phyloP scores from a whole-genome alignment of 2,797 vertebrate species.

The Pygocentrus nattereri region DNA sequence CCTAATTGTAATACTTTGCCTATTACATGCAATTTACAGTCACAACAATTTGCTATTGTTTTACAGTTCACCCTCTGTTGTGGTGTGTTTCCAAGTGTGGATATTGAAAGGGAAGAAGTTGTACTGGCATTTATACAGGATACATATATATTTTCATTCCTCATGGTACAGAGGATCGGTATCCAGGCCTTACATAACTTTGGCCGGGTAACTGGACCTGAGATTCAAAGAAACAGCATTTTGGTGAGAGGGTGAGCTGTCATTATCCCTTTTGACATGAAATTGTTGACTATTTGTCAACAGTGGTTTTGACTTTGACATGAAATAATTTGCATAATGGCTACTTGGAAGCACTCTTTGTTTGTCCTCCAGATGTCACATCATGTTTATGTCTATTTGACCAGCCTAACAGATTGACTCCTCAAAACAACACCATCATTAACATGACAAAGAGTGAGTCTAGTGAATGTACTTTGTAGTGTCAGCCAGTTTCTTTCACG shows the following conservation, averaged over 20 bases:
- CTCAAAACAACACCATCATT: conserved; percentile 3
- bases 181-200: neutral
- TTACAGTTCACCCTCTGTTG: neutral
- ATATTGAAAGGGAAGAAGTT: neutral
- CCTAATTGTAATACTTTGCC: neutral
- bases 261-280: neutral
- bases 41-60: neutral
- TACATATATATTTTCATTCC: neutral
- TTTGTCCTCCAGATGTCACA: neutral
- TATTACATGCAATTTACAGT: neutral
- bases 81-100: neutral
- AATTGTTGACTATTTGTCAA: neutral
- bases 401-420: conserved; percentile 4
- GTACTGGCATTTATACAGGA: neutral
- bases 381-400: conserved; percentile 8
- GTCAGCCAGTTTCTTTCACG: neutral
- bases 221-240: neutral
- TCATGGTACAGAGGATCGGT: neutral
- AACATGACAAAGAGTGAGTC: neutral
- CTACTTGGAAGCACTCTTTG: neutral
- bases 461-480: neutral
- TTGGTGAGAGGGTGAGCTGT: neutral
- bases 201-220: neutral
- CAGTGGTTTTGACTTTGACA: conserved; percentile 2
- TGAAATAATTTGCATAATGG: conserved; percentile 2